Conservation (phyloP, 2,888 invertebrate species). For the Bibio marci region DNA sequence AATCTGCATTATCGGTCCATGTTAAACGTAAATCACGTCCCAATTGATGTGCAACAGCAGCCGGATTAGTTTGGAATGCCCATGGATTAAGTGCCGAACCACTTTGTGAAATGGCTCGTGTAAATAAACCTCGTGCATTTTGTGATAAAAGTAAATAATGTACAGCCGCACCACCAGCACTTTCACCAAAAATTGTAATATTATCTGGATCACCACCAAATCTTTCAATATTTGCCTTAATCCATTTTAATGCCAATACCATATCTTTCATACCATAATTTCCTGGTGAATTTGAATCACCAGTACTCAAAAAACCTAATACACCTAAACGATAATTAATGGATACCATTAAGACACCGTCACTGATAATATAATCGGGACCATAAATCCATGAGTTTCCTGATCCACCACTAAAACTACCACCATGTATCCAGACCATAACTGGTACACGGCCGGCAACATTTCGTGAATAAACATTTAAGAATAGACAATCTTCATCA, state of each 20-base stretch:
- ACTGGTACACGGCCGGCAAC: slow-evolving; percentile 5
- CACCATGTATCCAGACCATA: slow-evolving; percentile 10
- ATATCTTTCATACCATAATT: slow-evolving; percentile 58
- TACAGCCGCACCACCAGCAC: slow-evolving; percentile 8
- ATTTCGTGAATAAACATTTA: slow-evolving; percentile 9
- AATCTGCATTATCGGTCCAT: slow-evolving; percentile 21
- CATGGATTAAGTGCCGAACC: slow-evolving; percentile 42
- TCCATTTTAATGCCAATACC: slow-evolving; percentile 45
- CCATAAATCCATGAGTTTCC: slow-evolving; percentile 7
- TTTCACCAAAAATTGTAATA: slow-evolving; percentile 40
- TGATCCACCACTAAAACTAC: slow-evolving; percentile 7
- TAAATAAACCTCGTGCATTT: slow-evolving; percentile 32
- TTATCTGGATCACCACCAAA: slow-evolving; percentile 53
- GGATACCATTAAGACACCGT: slow-evolving; percentile 8
- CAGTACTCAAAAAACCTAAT: slow-evolving; percentile 54
- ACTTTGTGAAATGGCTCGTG: slow-evolving; percentile 46
- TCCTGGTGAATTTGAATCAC: slow-evolving; percentile 45
- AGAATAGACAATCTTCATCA: slow-evolving; percentile 9
- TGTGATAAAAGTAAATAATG: slow-evolving; percentile 9
- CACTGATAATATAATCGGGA: slow-evolving; percentile 8
- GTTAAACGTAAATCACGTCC: slow-evolving; percentile 44
- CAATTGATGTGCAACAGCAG: slow-evolving; percentile 39
- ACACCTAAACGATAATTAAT: slow-evolving; percentile 10
- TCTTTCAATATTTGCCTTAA: slow-evolving; percentile 42
- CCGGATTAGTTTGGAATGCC: slow-evolving; percentile 36